Percentiles rank a stretch among this genome's conserved stretches.
phyloP scores from a whole-genome alignment of 2,888 invertebrate genomes.

The Drosophila longiperda region DNA sequence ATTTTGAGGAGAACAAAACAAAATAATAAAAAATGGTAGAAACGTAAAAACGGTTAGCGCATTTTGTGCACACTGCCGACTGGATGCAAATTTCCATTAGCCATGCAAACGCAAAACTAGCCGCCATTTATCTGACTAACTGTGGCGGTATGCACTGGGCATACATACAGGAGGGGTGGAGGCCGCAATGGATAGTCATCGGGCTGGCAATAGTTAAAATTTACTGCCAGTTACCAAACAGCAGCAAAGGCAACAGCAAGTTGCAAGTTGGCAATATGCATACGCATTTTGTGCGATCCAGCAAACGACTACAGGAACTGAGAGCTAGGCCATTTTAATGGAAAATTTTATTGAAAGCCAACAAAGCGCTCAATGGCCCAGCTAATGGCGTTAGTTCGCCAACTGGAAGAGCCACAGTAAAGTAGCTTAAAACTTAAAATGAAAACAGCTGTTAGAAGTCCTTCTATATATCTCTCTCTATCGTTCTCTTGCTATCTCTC shows the following conservation, averaged over 20 bases:
- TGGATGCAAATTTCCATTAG: conserved; percentile 79
- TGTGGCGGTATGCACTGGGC: conserved; percentile 33
- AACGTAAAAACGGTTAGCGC: conserved; percentile 49
- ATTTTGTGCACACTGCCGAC: conserved; percentile 68
- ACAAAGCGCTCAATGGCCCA: conserved; percentile 79
- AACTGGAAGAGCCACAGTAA: conserved; percentile 55
- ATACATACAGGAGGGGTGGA: background rate
- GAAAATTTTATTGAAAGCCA: conserved; percentile 79
- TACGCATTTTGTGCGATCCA: conserved; percentile 74
- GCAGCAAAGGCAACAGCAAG: conserved; percentile 37
- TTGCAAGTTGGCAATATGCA: conserved; percentile 79
- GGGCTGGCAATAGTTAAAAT: conserved; percentile 77
- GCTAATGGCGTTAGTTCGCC: conserved; percentile 78
- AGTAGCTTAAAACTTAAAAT: conserved; percentile 74
- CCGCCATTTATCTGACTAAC: conserved; percentile 79
- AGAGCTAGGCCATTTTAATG: conserved; percentile 70
- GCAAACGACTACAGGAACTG: conserved; percentile 28
- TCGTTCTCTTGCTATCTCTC: background rate
- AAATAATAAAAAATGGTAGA: background rate
- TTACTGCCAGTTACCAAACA: conserved; percentile 74
- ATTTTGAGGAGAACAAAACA: conserved; percentile 8
- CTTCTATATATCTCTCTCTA: conserved; percentile 2
- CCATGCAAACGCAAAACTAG: conserved; percentile 81
- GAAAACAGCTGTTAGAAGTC: conserved; percentile 49
- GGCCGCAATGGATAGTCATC: conserved; percentile 49